Percentiles rank a stretch among this genome's conserved stretches.
Conservation (phyloP, 2,888 invertebrate genomes). For the Brachyptera risi region DNA sequence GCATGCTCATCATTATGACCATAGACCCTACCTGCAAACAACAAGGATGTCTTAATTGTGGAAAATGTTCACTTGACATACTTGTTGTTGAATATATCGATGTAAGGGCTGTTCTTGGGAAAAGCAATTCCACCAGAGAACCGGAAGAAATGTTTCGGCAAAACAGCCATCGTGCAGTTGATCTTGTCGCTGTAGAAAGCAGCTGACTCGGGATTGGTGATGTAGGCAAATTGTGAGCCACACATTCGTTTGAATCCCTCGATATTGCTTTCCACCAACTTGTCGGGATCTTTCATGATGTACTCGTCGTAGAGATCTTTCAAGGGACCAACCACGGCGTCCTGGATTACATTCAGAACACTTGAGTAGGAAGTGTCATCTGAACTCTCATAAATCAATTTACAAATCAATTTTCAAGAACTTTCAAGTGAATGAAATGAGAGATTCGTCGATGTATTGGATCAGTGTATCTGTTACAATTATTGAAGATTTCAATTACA, state of each 20-base stretch:
- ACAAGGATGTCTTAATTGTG: no score
- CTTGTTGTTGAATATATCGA: slow-evolving; percentile 1
- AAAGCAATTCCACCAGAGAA: background rate
- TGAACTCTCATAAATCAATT: no score
- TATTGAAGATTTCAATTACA: no score
- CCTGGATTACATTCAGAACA: no score
- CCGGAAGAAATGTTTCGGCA: background rate
- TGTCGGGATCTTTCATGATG: background rate
- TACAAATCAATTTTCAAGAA: no score
- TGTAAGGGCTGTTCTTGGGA: slow-evolving; percentile 8
- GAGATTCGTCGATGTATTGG: no score
- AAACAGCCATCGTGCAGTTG: background rate
- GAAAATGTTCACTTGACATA: no score
- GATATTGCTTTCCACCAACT: background rate
- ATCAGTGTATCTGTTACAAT: no score
- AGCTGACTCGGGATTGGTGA: background rate
- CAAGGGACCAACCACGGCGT: background rate
- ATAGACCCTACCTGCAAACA: no score
- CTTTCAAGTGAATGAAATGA: no score
- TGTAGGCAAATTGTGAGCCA: background rate
- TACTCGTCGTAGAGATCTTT: background rate
- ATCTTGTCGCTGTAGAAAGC: background rate
- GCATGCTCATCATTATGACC: no score
- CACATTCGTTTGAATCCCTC: background rate
- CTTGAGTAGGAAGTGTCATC: no score